Percentiles rank a stretch among this genome's conserved stretches.
phyloP scores from a whole-genome alignment of 2,113 vertebrate species.

The Podiceps cristatus region DNA sequence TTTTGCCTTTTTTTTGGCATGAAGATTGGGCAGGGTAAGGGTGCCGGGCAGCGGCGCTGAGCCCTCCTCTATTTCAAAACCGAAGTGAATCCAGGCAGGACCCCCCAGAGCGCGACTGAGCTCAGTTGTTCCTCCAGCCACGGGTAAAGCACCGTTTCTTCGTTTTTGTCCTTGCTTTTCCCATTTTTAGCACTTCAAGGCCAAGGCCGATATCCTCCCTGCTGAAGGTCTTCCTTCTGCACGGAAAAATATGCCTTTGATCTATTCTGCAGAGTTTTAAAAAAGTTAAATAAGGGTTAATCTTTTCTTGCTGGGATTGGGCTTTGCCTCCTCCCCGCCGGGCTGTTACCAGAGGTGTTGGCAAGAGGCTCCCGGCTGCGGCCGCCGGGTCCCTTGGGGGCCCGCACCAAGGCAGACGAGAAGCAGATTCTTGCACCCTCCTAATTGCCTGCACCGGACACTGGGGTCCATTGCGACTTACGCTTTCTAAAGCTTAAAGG shows the following conservation, averaged over 20 bases:
- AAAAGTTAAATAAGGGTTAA: not conserved
- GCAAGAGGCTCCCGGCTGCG: not conserved
- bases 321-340: not conserved
- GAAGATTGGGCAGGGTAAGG: rapidly evolving
- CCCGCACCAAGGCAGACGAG: no score
- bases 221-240: not conserved
- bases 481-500: not conserved
- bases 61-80: not conserved
- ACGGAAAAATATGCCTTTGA: not conserved
- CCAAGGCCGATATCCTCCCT: not conserved
- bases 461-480: not conserved
- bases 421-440: not conserved
- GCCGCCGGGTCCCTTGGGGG: not conserved
- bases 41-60: not conserved
- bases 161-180: not conserved
- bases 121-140: rapidly evolving
- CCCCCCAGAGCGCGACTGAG: not conserved
- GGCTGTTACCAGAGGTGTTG: not conserved
- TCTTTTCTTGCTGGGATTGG: not conserved
- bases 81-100: rapidly evolving
- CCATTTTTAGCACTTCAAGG: not conserved
- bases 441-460: not conserved
- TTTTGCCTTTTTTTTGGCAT: not conserved
- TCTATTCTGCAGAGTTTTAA: not conserved
- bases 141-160: not conserved